Evolutionary conservation across 2,797 vertebrate genomes (phyloP).

Genomic region (Babyrousa celebensis): DNA sequence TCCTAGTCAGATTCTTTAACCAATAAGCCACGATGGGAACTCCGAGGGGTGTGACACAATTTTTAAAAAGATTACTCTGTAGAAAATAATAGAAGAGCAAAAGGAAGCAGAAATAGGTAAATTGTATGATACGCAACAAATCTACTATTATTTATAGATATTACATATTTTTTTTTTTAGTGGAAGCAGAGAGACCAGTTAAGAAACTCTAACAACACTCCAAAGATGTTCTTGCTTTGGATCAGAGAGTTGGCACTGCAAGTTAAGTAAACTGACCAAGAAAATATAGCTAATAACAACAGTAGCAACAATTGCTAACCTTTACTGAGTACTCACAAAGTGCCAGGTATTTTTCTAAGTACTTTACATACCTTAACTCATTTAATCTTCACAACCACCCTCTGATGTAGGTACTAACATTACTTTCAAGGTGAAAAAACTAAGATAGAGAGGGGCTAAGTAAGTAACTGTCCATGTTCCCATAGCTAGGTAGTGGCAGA

Average conservation of each 20-base stretch:
- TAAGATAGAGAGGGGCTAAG: background rate
- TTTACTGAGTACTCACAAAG: background rate
- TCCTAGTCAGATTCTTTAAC: too few relatives aligned
- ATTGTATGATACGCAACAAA: background rate
- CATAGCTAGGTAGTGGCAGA: background rate
- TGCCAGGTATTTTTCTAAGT: conserved; percentile 21
- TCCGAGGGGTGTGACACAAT: background rate
- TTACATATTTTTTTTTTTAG: background rate
- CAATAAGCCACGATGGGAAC: too few relatives aligned
- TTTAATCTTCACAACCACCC: background rate
- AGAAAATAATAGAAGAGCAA: background rate
- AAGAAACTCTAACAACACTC: conserved; percentile 31
- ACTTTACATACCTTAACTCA: background rate
- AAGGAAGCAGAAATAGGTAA: background rate
- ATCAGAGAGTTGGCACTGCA: conserved; percentile 1
- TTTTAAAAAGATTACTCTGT: conserved; percentile 2
- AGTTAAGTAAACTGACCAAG: background rate
- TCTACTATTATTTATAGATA: background rate
- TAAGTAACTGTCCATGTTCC: background rate
- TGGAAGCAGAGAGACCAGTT: background rate
- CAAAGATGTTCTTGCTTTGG: background rate
- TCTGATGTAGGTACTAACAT: background rate
- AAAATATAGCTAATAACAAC: background rate
- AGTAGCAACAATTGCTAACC: background rate
- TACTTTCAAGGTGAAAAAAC: conserved; percentile 54